phyloP scores from a whole-genome alignment of 2,797 vertebrate genomes.

The Sebastes variabilis region DNA sequence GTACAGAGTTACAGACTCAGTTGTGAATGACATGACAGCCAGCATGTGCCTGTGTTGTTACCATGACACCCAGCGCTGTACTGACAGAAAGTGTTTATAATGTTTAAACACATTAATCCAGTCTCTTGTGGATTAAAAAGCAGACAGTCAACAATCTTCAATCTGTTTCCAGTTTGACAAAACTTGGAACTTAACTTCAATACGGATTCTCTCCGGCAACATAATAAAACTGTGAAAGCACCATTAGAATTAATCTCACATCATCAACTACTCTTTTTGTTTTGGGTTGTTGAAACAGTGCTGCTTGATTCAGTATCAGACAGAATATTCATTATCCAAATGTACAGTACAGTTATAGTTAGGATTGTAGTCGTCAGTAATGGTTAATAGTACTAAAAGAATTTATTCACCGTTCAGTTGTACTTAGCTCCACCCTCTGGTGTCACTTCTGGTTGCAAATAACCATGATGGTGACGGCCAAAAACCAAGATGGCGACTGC shows the following conservation, averaged over 20 bases:
- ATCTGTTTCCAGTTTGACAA: background rate
- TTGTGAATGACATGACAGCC: background rate
- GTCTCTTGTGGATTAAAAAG: background rate
- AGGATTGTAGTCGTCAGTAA: no score
- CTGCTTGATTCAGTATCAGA: background rate
- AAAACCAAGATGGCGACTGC: no score
- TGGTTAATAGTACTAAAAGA: background rate
- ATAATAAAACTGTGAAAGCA: background rate
- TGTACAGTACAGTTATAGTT: background rate
- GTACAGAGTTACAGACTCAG: background rate
- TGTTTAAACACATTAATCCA: background rate
- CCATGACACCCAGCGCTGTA: background rate
- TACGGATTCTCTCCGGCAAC: background rate
- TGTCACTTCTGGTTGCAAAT: no score
- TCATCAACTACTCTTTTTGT: background rate
- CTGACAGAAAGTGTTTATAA: background rate
- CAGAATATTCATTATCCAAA: background rate
- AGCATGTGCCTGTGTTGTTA: background rate
- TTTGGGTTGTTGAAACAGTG: background rate
- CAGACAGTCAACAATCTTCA: background rate
- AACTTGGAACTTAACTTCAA: background rate
- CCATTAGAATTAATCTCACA: background rate
- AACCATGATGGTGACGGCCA: no score
- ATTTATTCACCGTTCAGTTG: no score
- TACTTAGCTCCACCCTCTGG: no score